A percentile compares a stretch with the other conserved stretches of the same genome.
These are phyloP conservation scores for Capromys pilorides DNA, from an alignment of 2,797 vertebrate species.

Conservation along the genomic window DNA sequence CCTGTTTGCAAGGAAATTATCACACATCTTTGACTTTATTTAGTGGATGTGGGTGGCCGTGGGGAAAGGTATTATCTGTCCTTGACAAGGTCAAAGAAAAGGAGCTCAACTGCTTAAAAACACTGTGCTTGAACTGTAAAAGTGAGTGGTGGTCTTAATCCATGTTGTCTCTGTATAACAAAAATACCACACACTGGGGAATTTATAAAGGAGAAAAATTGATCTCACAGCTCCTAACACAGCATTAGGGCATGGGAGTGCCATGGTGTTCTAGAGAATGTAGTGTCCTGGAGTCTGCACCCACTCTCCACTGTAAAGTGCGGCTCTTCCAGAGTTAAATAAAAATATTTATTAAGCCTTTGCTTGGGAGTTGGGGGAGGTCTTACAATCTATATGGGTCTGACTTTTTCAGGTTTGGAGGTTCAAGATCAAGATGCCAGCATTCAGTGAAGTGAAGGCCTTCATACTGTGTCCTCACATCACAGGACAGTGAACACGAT, in stretches of 20 bases:
- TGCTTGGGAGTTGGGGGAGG: neutral
- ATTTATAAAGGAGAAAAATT: neutral
- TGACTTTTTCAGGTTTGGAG: neutral
- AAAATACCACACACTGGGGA: neutral
- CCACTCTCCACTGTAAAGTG: neutral
- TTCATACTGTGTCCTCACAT: neutral
- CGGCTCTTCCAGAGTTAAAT: conserved; percentile 1
- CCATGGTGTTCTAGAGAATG: neutral
- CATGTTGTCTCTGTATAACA: neutral
- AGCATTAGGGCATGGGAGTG: neutral
- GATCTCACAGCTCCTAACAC: neutral
- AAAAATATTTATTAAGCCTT: neutral
- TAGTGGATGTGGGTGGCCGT: neutral
- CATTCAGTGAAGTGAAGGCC: too few species aligned
- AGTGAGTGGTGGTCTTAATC: too few species aligned
- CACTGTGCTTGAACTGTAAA: conserved; percentile 16
- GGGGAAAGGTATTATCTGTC: neutral
- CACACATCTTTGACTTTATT: neutral
- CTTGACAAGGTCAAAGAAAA: neutral
- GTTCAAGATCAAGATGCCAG: neutral
- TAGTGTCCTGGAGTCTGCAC: neutral
- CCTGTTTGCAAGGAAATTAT: neutral
- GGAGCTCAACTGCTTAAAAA: neutral
- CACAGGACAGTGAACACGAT: neutral
- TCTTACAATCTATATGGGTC: neutral